Evolutionary conservation across 2,888 invertebrate genomes (phyloP).

Genomic region (Drosophila mettleri): DNA sequence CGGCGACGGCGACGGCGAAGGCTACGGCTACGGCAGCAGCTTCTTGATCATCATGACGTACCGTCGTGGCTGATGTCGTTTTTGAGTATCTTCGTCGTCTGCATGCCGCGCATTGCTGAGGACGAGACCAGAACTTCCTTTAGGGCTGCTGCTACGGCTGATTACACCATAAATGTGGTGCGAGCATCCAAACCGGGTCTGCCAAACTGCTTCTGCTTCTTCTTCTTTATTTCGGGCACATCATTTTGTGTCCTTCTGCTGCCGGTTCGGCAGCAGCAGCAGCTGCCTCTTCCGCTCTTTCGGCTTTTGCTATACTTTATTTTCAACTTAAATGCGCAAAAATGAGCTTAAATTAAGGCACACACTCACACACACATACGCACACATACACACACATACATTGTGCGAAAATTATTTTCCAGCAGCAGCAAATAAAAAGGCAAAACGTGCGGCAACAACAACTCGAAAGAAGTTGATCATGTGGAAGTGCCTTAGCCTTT

Average conservation of each 20-base stretch:
- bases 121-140: slow-evolving; percentile 66
- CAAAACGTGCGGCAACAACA: slow-evolving; percentile 62
- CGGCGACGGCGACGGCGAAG: slow-evolving; percentile 32
- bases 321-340: slow-evolving; percentile 78
- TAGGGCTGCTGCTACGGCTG: slow-evolving; percentile 73
- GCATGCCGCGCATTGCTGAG: slow-evolving; percentile 76
- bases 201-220: slow-evolving; percentile 14
- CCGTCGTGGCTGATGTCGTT: slow-evolving; percentile 50
- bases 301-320: slow-evolving; percentile 61
- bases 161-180: slow-evolving; percentile 77
- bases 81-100: slow-evolving; percentile 61
- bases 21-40: slow-evolving; percentile 45
- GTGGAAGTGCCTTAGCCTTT: slow-evolving; percentile 57
- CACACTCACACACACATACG: slow-evolving; percentile 50
- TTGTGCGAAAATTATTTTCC: slow-evolving; percentile 74
- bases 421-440: slow-evolving; percentile 76
- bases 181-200: slow-evolving; percentile 19
- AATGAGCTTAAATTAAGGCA: slow-evolving; percentile 81
- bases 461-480: slow-evolving; percentile 35
- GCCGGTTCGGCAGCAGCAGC: slow-evolving; percentile 66
- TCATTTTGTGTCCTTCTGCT: slow-evolving; percentile 74
- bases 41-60: slow-evolving; percentile 65
- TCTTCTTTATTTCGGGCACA: slow-evolving; percentile 62
- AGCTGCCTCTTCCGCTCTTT: slow-evolving; percentile 61
- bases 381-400: slow-evolving; percentile 43